Evolutionary conservation across 2,888 invertebrate genomes (phyloP).

Genomic region (Pseudeuparius sepicola): DNA sequence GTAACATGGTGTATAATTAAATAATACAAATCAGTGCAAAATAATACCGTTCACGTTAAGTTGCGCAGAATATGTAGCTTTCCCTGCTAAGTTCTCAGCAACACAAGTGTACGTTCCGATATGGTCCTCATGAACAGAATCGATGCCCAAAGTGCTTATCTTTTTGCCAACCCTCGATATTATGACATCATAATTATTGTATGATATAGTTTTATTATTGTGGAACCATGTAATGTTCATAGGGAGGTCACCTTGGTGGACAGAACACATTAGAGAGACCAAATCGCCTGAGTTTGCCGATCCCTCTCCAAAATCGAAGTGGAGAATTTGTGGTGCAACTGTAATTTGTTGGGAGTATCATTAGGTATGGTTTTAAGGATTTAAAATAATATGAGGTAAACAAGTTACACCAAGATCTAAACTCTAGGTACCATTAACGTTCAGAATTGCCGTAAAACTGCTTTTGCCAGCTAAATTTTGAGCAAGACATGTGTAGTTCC

Average conservation of each 20-base stretch:
- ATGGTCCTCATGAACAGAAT: slow-evolving; percentile 45
- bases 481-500: slow-evolving; percentile 48
- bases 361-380: no score
- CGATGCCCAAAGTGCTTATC: slow-evolving; percentile 51
- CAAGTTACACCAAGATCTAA: no score
- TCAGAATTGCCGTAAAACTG: slow-evolving; percentile 41
- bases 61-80: slow-evolving; percentile 56
- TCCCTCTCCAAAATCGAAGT: slow-evolving; percentile 45
- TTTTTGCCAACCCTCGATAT: slow-evolving; percentile 45
- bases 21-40: no score
- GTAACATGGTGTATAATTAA: no score
- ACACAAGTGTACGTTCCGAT: slow-evolving; percentile 47
- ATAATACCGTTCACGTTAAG: slow-evolving; percentile 30
- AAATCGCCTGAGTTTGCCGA: slow-evolving; percentile 57
- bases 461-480: slow-evolving; percentile 43
- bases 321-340: slow-evolving; percentile 42
- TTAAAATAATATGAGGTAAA: no score
- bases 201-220: slow-evolving; percentile 18
- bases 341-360: slow-evolving; percentile 33
- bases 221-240: slow-evolving; percentile 50
- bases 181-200: slow-evolving; percentile 10
- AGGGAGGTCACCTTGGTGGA: slow-evolving; percentile 63
- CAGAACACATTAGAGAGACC: slow-evolving; percentile 55
- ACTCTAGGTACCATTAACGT: slow-evolving; percentile 44
- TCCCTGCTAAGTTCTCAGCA: slow-evolving; percentile 62